Evolutionary conservation across 2,797 vertebrate species (phyloP), one percentile per base, ranked within the genome.

Genomic region (Cuniculus paca): DNA sequence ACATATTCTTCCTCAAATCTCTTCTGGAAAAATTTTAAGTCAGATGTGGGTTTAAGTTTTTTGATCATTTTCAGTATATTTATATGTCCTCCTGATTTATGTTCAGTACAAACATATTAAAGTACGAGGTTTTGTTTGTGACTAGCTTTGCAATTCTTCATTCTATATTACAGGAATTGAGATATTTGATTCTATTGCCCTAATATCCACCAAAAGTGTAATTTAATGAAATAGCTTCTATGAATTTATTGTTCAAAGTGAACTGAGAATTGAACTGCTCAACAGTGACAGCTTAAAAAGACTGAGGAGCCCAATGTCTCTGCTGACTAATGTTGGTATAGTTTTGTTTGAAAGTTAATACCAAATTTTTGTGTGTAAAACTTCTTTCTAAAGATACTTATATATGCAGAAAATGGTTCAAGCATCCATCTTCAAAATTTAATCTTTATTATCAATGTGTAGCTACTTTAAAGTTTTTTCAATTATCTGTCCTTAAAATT

Each of bases 391-490:
- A 34, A 87, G 20, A 78, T 56, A 52, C 1, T 90, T 56, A 58
- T 8, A 39, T 52, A 72, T 39, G 13, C 60, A 42, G 19, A 82
- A 91, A 91, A 60, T 78, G 81, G 42, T 84, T n/a, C 17, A 52
- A 45, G 3, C 26, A 56, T 28, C 3, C 26, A 11, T 85, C 78
- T 86, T 88, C 68, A 61, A 56, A 83, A 6, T 74, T 97, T 83
- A 95, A 80, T 42, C 42, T 48, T 96, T 93, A 60, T 17, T 65
- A n/a, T 95, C 58, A 91, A 0, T 36, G 6, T n/a, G 50, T 39
- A 91, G 54, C 96, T 80, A 26, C 77, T 54, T 82, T 87, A 92
- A 89, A 65, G 20, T 63, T 91, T 36, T 89, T 36, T 94, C 60
- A 63, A 79, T 95, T 42, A 70, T 65, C 1, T 56, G 9, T 65